Conservation (phyloP, 2,888 invertebrate genomes). For the Sinodicranocentrus sp. region DNA sequence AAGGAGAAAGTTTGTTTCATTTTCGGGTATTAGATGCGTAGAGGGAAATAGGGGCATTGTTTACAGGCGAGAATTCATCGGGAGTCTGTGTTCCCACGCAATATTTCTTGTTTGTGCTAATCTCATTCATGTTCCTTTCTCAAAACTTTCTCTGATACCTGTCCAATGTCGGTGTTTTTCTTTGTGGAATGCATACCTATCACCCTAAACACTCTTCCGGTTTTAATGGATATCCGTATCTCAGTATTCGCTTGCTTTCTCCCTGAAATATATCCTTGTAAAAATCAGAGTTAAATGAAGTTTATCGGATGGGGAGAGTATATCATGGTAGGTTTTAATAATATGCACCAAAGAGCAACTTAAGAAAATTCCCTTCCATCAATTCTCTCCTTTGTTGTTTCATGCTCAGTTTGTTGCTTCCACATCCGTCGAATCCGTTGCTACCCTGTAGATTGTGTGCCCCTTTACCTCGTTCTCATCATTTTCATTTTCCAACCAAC, state of each 20-base stretch:
- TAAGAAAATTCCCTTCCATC: slow-evolving; percentile 44
- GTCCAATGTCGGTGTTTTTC: neutral
- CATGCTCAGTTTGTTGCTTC: slow-evolving; percentile 56
- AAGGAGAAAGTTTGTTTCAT: neutral
- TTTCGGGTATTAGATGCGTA: no score
- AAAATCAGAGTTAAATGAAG: slow-evolving; percentile 47
- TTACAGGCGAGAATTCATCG: no score
- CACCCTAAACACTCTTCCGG: neutral
- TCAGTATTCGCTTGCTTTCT: no score
- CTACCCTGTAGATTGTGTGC: neutral
- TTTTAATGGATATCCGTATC: no score
- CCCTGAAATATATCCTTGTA: neutral
- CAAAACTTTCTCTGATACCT: neutral
- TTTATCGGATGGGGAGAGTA: slow-evolving; percentile 18
- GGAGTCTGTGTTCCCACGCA: no score
- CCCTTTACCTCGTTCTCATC: neutral
- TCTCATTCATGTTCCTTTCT: slow-evolving; percentile 3
- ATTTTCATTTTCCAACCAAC: slow-evolving; percentile 29
- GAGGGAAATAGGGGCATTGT: no score
- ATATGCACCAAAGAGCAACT: slow-evolving; percentile 18
- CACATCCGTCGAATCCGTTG: slow-evolving; percentile 31
- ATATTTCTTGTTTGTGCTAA: neutral
- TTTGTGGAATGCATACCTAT: neutral
- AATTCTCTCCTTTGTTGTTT: slow-evolving; percentile 49
- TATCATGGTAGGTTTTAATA: slow-evolving; percentile 8